phyloP scores from a whole-genome alignment of 2,888 invertebrate genomes.

The Lasioglossum figueresi region DNA sequence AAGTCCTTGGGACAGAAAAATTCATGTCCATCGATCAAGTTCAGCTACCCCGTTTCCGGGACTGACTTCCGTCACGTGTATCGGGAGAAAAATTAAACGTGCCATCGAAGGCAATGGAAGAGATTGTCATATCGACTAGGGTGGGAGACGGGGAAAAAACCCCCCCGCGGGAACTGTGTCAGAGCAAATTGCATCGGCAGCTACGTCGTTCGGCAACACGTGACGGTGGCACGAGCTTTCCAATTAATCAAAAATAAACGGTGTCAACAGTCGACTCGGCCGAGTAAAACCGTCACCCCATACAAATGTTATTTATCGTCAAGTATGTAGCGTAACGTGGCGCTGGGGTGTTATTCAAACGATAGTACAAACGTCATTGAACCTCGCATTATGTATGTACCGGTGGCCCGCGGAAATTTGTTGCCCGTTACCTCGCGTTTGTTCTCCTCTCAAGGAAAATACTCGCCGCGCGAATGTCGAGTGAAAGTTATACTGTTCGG shows the following conservation, averaged over 20 bases:
- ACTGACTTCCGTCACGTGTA: constrained; percentile 17
- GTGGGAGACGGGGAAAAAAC: constrained; percentile 23
- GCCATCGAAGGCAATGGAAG: constrained; percentile 22
- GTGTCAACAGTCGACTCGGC: constrained; percentile 59
- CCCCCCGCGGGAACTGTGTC: constrained; percentile 49
- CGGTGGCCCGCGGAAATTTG: constrained; percentile 48
- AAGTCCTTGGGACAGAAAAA: constrained; percentile 4
- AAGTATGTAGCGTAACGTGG: constrained; percentile 54
- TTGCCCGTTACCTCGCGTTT: constrained; percentile 45
- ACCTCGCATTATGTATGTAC: constrained; percentile 49
- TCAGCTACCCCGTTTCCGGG: neutral
- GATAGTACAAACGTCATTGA: constrained; percentile 63
- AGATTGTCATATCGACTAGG: constrained; percentile 21
- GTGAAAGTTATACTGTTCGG: constrained; percentile 35
- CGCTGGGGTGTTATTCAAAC: constrained; percentile 64
- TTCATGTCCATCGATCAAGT: constrained; percentile 17
- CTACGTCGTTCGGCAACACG: constrained; percentile 58
- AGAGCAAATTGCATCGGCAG: constrained; percentile 55
- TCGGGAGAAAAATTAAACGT: constrained; percentile 23
- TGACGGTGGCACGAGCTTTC: constrained; percentile 70
- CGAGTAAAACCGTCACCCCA: constrained; percentile 62
- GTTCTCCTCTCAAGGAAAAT: constrained; percentile 47
- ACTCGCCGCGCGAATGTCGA: constrained; percentile 10
- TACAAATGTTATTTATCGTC: constrained; percentile 77
- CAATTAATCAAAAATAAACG: constrained; percentile 76